phyloP scores from a whole-genome alignment of 2,888 invertebrate genomes.

The Periphyllus acericola region DNA sequence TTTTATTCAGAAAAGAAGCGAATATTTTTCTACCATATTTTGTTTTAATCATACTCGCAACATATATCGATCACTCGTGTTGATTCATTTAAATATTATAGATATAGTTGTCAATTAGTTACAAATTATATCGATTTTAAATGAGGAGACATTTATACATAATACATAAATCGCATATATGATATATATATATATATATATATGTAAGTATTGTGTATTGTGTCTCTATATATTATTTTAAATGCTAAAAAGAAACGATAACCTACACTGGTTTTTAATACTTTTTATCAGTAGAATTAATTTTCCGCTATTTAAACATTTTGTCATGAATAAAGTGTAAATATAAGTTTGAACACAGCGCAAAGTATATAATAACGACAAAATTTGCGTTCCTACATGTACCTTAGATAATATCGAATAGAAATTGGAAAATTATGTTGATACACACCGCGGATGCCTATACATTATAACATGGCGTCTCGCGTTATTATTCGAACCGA shows the following conservation, averaged over 20 bases:
- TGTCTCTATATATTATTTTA: neutral
- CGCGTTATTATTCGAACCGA: neutral
- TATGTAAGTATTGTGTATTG: no score
- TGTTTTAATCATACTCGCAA: neutral
- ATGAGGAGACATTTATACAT: neutral
- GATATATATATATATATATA: no score
- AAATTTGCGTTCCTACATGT: neutral
- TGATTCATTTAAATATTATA: neutral
- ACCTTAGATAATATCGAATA: neutral
- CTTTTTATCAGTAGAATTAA: neutral
- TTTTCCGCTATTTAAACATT: neutral
- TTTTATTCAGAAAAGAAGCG: neutral
- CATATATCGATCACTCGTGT: neutral
- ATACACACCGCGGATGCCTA: neutral
- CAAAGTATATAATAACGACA: neutral
- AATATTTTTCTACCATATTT: neutral
- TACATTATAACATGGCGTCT: neutral
- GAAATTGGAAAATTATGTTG: constrained; percentile 42
- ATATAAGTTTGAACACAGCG: neutral
- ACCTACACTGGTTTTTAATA: neutral
- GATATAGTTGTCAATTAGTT: neutral
- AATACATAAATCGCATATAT: neutral
- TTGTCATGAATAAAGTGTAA: neutral
- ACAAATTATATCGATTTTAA: neutral
- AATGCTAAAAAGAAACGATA: neutral